A percentile compares a stretch with the other conserved stretches of the same genome.
These are phyloP conservation scores for Trachymyrmex septentrionalis DNA, from an alignment of 1,140 invertebrate genomes.

Conservation along the genomic window DNA sequence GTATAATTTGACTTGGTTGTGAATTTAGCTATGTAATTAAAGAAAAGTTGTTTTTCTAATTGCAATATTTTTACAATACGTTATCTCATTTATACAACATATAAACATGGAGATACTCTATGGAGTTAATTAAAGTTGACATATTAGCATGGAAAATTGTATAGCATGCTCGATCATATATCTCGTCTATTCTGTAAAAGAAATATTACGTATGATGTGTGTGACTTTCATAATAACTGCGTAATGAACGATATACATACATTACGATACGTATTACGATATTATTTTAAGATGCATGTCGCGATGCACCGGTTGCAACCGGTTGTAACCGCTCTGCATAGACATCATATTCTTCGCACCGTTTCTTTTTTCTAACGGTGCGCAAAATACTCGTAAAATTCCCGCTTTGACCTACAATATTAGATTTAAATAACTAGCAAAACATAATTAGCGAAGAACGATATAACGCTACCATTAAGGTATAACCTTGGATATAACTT, in stretches of 20 bases:
- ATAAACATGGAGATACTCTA: not conserved
- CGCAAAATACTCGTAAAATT: constrained; percentile 35
- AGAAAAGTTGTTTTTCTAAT: not conserved
- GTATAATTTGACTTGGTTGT: too few species aligned
- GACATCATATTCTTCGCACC: constrained; percentile 35
- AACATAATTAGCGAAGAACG: constrained; percentile 36
- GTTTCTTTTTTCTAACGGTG: constrained; percentile 63
- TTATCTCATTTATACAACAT: not conserved
- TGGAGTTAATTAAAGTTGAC: not conserved
- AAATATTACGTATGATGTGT: not conserved
- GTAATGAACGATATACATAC: not conserved
- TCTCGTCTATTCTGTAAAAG: not conserved
- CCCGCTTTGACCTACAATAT: constrained; percentile 44
- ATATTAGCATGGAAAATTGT: not conserved
- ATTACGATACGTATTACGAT: not conserved
- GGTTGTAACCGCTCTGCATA: constrained; percentile 17
- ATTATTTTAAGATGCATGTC: constrained; percentile 11
- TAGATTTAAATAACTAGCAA: not conserved
- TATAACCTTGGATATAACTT: not conserved
- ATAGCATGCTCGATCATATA: not conserved
- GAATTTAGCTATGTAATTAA: not conserved
- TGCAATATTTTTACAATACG: not conserved
- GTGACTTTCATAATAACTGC: not conserved
- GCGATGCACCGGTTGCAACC: constrained; percentile 31
- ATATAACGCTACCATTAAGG: not conserved